Conservation (phyloP, 2,888 invertebrate species). For the Agonopterix arenella region DNA sequence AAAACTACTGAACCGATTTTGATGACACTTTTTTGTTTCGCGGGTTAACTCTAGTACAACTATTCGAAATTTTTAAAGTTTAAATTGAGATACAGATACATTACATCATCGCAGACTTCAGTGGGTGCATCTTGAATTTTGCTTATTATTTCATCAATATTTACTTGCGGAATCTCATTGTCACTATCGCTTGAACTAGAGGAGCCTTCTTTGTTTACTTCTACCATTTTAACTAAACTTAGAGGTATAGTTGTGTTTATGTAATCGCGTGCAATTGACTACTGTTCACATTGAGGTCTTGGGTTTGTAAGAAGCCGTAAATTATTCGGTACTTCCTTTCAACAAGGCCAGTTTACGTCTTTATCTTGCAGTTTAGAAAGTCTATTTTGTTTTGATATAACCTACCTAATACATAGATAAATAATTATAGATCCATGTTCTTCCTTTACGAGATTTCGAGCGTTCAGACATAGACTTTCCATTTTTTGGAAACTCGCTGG, state of each 20-base stretch:
- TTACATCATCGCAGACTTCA: slow-evolving; percentile 37
- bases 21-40: too few species aligned
- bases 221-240: not conserved
- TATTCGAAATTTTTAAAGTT: too few species aligned
- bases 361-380: too few species aligned
- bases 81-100: too few species aligned
- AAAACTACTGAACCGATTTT: too few species aligned
- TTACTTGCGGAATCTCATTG: slow-evolving; percentile 19
- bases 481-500: too few species aligned
- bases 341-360: slow-evolving; percentile 32
- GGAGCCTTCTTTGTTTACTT: not conserved
- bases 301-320: slow-evolving; percentile 13
- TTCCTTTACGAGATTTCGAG: too few species aligned
- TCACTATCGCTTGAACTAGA: slow-evolving; percentile 17
- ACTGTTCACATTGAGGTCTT: slow-evolving; percentile 24
- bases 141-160: slow-evolving; percentile 34
- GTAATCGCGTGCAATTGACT: slow-evolving; percentile 23
- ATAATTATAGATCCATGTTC: too few species aligned
- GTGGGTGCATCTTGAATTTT: slow-evolving; percentile 40
- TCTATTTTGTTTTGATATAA: too few species aligned
- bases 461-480: too few species aligned
- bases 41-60: too few species aligned
- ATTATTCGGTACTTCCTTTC: slow-evolving; percentile 41
- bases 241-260: slow-evolving; percentile 17
- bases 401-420: too few species aligned